Evolutionary conservation across 2,888 invertebrate genomes (phyloP).

Genomic region (Sphecodes monilicornis): DNA sequence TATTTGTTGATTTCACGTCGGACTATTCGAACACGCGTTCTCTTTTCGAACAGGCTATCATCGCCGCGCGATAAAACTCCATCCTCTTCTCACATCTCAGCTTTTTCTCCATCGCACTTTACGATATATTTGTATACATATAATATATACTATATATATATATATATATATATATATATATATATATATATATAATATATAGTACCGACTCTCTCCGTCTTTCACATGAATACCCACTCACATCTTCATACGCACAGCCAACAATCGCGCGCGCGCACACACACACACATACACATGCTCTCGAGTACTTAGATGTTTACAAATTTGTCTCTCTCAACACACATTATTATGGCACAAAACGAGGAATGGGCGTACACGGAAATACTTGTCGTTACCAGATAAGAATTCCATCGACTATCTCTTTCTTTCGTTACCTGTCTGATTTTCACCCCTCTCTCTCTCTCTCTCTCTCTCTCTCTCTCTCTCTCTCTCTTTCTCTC

Average conservation of each 20-base stretch:
- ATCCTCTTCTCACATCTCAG: conserved; percentile 28
- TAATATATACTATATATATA: conserved; percentile 30
- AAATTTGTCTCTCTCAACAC: conserved; percentile 51
- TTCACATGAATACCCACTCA: not conserved
- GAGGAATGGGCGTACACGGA: conserved; percentile 53
- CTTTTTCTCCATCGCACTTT: conserved; percentile 26
- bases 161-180: conserved; percentile 28
- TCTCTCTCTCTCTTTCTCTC: conserved; percentile 9
- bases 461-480: conserved; percentile 10
- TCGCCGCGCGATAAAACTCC: conserved; percentile 33
- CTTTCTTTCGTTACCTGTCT: conserved; percentile 39
- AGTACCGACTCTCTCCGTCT: conserved; percentile 9
- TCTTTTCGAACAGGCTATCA: conserved; percentile 25
- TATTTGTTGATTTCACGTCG: conserved; percentile 26
- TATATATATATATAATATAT: conserved; percentile 20
- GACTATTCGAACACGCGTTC: conserved; percentile 32
- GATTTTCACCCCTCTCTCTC: conserved; percentile 13
- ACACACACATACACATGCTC: not conserved
- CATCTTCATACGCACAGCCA: conserved; percentile 30
- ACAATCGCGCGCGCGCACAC: not conserved
- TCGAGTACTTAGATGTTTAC: conserved; percentile 29
- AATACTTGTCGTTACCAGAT: conserved; percentile 46
- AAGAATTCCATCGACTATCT: conserved; percentile 48
- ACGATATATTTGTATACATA: conserved; percentile 40
- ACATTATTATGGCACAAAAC: conserved; percentile 78